These are phyloP conservation scores for Corvus cornix DNA, from an alignment of 2,113 vertebrate species.

Conservation along the genomic window DNA sequence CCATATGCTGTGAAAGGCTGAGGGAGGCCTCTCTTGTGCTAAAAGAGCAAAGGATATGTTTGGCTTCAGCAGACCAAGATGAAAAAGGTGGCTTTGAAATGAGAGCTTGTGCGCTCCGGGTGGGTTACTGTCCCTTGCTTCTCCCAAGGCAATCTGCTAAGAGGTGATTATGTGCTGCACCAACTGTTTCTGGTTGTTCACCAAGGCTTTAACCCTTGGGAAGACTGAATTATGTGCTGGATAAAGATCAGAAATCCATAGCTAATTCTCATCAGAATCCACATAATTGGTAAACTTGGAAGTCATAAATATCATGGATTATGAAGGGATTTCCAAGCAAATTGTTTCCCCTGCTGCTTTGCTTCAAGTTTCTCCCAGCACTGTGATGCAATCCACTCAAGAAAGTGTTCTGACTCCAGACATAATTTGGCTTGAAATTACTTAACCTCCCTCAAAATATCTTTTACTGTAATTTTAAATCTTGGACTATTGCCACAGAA, in stretches of 20 bases:
- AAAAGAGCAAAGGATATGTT: not conserved
- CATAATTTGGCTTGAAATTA: not conserved
- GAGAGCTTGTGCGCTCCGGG: fast-evolving
- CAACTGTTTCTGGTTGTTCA: not conserved
- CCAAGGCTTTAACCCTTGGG: not conserved
- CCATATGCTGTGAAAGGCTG: not conserved
- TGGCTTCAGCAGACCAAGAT: not conserved
- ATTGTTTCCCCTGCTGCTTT: not conserved
- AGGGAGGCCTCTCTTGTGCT: not conserved
- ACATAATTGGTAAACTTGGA: not conserved
- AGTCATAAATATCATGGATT: not conserved
- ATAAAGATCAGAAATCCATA: not conserved
- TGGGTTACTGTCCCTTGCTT: not conserved
- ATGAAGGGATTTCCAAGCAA: not conserved
- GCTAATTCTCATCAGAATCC: not conserved
- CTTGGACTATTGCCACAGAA: not conserved
- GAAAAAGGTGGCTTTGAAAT: not conserved
- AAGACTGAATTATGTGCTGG: not conserved
- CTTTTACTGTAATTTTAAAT: not conserved
- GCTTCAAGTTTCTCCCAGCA: not conserved
- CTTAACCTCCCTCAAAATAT: not conserved
- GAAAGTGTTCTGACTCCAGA: not conserved
- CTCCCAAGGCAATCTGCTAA: not conserved
- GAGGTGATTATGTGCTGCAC: not conserved
- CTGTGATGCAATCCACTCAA: not conserved